phyloP scores from a whole-genome alignment of 2,888 invertebrate species.

The Empis stercorea region DNA sequence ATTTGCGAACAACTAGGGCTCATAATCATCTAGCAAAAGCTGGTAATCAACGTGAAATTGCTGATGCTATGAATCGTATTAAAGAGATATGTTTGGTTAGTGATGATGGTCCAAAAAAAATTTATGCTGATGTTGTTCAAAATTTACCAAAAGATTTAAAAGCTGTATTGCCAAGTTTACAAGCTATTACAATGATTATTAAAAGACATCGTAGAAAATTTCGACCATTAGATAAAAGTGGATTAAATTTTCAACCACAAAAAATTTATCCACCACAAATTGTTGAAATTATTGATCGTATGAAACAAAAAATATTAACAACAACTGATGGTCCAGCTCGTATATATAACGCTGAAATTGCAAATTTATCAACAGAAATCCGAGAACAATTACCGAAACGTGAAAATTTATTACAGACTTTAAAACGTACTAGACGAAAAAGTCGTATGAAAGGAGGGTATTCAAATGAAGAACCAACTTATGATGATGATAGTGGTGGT shows the following conservation, averaged over 20 bases:
- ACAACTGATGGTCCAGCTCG: not conserved
- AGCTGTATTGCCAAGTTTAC: not conserved
- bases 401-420: not conserved
- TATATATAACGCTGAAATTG: not conserved
- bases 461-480: not conserved
- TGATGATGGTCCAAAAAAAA: not conserved
- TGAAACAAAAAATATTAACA: not conserved
- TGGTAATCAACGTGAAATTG: not conserved
- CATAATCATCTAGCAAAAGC: conserved; percentile 1
- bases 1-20: not conserved
- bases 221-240: not conserved
- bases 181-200: not conserved
- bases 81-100: not conserved
- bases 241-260: not conserved
- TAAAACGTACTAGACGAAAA: not conserved
- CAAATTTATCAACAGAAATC: not conserved
- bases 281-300: not conserved
- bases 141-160: conserved; percentile 1
- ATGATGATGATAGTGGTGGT: not conserved
- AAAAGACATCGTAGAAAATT: not conserved
- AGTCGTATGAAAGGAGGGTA: not conserved
- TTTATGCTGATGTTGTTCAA: not conserved
- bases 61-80: not conserved
- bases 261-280: not conserved
- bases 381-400: not conserved